Conservation (phyloP, 2,888 invertebrate genomes). For the Plebejus argus region DNA sequence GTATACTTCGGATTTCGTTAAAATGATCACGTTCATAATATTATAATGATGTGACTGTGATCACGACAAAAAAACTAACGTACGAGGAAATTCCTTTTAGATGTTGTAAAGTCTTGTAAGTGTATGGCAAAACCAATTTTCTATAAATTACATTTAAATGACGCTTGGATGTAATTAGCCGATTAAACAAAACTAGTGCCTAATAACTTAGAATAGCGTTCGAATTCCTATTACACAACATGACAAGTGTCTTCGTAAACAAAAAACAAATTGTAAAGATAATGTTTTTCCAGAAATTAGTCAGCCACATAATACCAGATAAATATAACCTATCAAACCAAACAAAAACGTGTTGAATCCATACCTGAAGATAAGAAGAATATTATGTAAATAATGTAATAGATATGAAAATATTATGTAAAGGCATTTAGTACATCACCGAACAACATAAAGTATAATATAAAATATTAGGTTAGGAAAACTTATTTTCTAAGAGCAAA, state of each 20-base stretch:
- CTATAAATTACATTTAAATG: slow-evolving; percentile 28
- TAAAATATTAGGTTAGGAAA: neutral
- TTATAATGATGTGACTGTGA: neutral
- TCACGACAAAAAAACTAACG: neutral
- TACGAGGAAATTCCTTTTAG: slow-evolving; percentile 11
- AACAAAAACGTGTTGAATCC: neutral
- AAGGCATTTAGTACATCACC: neutral
- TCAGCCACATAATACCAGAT: neutral
- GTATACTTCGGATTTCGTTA: neutral
- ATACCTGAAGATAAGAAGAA: slow-evolving; percentile 5
- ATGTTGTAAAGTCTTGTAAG: slow-evolving; percentile 12
- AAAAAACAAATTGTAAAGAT: slow-evolving; percentile 22
- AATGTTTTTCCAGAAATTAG: slow-evolving; percentile 22
- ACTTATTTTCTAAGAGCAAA: neutral
- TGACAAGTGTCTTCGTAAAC: slow-evolving; percentile 12
- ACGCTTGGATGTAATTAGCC: neutral
- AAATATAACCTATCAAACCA: slow-evolving; percentile 17
- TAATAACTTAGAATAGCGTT: neutral
- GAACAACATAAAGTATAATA: neutral
- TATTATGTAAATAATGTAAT: neutral
- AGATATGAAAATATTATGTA: neutral
- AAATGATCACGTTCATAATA: neutral
- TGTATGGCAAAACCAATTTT: slow-evolving; percentile 26
- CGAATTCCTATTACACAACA: neutral
- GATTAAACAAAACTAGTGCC: neutral